These are phyloP conservation scores for Paramormyrops hopkinsi DNA, from an alignment of 2,797 vertebrate species.

Conservation along the genomic window DNA sequence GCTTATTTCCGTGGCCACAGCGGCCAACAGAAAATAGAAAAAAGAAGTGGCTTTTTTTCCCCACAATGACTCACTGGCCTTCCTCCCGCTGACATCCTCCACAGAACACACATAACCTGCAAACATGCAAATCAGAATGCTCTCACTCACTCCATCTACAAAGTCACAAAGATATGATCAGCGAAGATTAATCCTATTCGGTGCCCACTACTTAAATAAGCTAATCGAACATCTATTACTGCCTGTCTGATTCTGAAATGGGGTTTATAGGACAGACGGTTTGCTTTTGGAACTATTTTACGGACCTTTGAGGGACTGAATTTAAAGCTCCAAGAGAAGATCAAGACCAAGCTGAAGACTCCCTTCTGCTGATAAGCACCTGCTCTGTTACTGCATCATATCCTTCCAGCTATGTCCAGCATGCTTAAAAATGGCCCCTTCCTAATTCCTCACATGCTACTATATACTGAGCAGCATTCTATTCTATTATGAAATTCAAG, in stretches of 20 bases:
- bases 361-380: slow-evolving; percentile 11
- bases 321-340: not conserved
- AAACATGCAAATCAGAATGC: not conserved
- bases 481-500: not conserved
- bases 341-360: not conserved
- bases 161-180: not conserved
- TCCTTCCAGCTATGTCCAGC: slow-evolving; percentile 40
- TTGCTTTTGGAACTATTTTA: not conserved
- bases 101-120: not conserved
- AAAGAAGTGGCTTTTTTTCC: slow-evolving; percentile 21
- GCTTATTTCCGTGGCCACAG: not conserved
- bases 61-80: slow-evolving; percentile 7
- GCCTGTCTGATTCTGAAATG: not conserved
- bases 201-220: not conserved
- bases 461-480: not conserved
- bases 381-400: slow-evolving; percentile 42
- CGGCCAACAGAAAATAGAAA: slow-evolving; percentile 22
- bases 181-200: not conserved
- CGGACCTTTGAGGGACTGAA: not conserved
- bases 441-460: not conserved
- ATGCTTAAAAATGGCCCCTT: slow-evolving; percentile 2
- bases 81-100: not conserved
- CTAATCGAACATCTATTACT: not conserved
- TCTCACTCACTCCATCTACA: not conserved
- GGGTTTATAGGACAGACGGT: not conserved